Evolutionary conservation across 2,888 invertebrate genomes (phyloP).

Genomic region (Phaonia tiefii): DNA sequence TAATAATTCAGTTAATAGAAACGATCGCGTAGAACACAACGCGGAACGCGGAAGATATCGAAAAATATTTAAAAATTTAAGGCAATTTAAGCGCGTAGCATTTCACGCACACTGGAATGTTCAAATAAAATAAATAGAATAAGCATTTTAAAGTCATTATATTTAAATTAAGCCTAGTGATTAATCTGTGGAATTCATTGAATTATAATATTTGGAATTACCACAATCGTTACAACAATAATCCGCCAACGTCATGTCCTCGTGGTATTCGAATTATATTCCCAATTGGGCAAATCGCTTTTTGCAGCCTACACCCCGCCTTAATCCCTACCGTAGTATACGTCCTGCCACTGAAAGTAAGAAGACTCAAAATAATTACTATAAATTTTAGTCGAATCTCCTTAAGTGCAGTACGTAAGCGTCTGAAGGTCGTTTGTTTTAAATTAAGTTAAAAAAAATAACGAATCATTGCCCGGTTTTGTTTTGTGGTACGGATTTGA

Average conservation of each 20-base stretch:
- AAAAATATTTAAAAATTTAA: too few relatives aligned
- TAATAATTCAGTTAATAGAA: conserved; percentile 59
- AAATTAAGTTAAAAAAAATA: conserved; percentile 16
- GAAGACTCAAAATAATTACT: too few relatives aligned
- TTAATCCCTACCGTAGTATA: conserved; percentile 75
- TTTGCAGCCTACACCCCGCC: conserved; percentile 72
- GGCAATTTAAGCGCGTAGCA: too few relatives aligned
- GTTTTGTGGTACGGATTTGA: conserved; percentile 18
- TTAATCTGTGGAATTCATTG: too few relatives aligned
- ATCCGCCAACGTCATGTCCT: conserved; percentile 67
- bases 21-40: conserved; percentile 46
- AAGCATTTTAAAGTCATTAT: not conserved
- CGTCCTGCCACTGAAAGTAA: conserved; percentile 73
- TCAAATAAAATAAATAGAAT: not conserved
- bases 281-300: conserved; percentile 77
- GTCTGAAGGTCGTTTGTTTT: conserved; percentile 29
- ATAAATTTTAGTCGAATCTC: too few relatives aligned
- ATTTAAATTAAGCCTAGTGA: not conserved
- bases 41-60: conserved; percentile 49
- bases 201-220: too few relatives aligned
- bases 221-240: too few relatives aligned
- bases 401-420: too few relatives aligned
- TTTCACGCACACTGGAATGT: conserved; percentile 3
- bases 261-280: conserved; percentile 76
- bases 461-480: conserved; percentile 19